phyloP scores from a whole-genome alignment of 2,797 vertebrate genomes.

The Brachyrhaphis roseni region DNA sequence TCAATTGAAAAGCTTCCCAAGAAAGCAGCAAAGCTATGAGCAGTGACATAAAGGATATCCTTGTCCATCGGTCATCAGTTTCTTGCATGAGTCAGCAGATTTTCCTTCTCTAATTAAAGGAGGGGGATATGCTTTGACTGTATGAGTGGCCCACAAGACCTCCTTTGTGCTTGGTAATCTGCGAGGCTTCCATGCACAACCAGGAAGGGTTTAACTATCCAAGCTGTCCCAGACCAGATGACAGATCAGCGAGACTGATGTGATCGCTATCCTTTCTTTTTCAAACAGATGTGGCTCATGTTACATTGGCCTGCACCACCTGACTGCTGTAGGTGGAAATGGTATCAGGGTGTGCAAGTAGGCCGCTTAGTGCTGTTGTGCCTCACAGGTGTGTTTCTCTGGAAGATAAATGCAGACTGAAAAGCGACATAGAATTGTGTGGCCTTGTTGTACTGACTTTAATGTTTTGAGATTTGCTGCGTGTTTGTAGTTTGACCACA shows the following conservation, averaged over 20 bases:
- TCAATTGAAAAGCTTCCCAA: slow-evolving; percentile 24
- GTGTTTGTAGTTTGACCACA: background rate
- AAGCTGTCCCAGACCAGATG: slow-evolving; percentile 51
- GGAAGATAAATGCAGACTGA: slow-evolving; percentile 55
- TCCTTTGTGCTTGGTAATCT: slow-evolving; percentile 62
- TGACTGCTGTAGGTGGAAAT: slow-evolving; percentile 47
- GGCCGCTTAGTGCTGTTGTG: slow-evolving; percentile 16
- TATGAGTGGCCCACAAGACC: slow-evolving; percentile 54
- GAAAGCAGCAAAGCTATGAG: slow-evolving; percentile 4
- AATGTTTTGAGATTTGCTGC: background rate
- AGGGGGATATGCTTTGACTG: slow-evolving; percentile 32
- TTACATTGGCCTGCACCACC: slow-evolving; percentile 56
- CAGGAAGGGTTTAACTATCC: slow-evolving; percentile 16
- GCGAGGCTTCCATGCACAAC: slow-evolving; percentile 48
- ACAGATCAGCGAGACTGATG: slow-evolving; percentile 40
- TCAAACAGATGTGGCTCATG: slow-evolving; percentile 42
- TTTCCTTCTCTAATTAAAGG: slow-evolving; percentile 60
- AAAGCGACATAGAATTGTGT: slow-evolving; percentile 29
- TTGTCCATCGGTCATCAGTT: slow-evolving; percentile 36
- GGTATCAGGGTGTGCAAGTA: slow-evolving; percentile 43
- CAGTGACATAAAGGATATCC: slow-evolving; percentile 24
- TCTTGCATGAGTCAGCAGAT: slow-evolving; percentile 65
- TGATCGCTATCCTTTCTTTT: slow-evolving; percentile 38
- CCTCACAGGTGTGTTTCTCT: slow-evolving; percentile 61
- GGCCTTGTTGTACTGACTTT: slow-evolving; percentile 41